These are phyloP conservation scores for Laterallus jamaicensis DNA, from an alignment of 2,113 vertebrate genomes.

Conservation along the genomic window DNA sequence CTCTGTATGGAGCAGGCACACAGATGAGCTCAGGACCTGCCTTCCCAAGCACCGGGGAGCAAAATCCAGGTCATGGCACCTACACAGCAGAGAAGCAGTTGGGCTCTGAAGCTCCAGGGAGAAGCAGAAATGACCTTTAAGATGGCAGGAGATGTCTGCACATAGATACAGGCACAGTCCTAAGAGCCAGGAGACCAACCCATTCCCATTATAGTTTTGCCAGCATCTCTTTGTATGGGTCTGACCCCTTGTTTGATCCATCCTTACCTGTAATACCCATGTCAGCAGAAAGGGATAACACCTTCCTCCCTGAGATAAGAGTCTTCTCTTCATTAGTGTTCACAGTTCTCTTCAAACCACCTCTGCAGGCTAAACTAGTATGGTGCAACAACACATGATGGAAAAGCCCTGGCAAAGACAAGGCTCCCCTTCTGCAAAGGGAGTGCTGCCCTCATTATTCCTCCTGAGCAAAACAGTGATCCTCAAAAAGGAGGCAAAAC, in stretches of 20 bases:
- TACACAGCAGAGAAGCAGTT: not conserved
- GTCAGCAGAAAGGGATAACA: not conserved
- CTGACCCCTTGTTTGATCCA: not conserved
- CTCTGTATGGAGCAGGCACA: fast-evolving
- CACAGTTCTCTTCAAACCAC: not conserved
- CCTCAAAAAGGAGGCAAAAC: not conserved
- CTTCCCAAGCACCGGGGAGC: not conserved
- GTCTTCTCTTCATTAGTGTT: not conserved
- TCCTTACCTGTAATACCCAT: not conserved
- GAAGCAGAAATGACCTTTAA: not conserved
- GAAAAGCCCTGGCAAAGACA: not conserved
- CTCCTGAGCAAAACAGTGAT: not conserved
- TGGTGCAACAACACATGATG: not conserved
- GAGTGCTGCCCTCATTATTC: not conserved
- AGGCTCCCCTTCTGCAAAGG: not conserved
- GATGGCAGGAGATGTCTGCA: not conserved
- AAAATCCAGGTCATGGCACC: not conserved
- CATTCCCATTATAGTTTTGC: not conserved
- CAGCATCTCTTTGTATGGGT: not conserved
- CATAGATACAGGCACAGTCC: not conserved
- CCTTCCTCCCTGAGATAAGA: not conserved
- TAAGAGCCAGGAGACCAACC: not conserved
- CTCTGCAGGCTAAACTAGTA: not conserved
- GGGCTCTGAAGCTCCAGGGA: not conserved
- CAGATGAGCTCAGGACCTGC: fast-evolving